Conservation (phyloP, 2,797 vertebrate species). For the Microhierax caerulescens region DNA sequence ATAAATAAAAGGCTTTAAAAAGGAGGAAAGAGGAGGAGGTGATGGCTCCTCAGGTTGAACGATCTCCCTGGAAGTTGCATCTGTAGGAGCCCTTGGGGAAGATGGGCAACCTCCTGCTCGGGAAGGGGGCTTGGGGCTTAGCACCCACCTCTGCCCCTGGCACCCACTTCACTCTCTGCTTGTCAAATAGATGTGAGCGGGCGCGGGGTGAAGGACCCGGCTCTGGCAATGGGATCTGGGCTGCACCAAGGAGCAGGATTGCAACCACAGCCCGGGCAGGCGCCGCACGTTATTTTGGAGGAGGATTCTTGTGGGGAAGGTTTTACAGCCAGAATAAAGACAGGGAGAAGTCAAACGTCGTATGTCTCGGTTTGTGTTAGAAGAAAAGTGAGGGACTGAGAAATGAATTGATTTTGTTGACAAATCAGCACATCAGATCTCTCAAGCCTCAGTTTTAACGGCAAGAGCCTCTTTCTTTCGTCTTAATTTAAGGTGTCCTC, state of each 20-base stretch:
- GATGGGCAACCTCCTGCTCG: neutral
- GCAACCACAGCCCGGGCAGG: neutral
- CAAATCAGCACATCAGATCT: neutral
- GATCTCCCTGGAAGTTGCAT: neutral
- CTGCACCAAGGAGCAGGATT: neutral
- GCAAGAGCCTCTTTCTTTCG: neutral
- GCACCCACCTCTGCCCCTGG: neutral
- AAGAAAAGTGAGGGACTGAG: neutral
- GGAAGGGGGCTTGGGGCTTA: neutral
- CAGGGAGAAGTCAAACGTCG: neutral
- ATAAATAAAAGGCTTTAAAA: neutral
- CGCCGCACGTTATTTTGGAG: accelerated
- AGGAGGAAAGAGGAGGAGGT: neutral
- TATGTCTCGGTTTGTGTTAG: neutral
- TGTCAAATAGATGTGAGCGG: accelerated
- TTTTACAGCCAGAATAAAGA: neutral
- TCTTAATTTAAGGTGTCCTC: neutral
- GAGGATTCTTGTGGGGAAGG: neutral
- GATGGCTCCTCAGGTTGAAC: neutral
- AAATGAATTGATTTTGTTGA: neutral
- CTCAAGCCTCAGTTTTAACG: neutral
- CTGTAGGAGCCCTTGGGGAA: neutral
- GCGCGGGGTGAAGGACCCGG: neutral
- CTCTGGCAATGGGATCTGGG: neutral
- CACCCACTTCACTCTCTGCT: accelerated